A percentile compares a stretch with the other conserved stretches of the same genome.
These are phyloP conservation scores for Hyles euphorbiae DNA, from an alignment of 1,140 invertebrate genomes.

Conservation along the genomic window DNA sequence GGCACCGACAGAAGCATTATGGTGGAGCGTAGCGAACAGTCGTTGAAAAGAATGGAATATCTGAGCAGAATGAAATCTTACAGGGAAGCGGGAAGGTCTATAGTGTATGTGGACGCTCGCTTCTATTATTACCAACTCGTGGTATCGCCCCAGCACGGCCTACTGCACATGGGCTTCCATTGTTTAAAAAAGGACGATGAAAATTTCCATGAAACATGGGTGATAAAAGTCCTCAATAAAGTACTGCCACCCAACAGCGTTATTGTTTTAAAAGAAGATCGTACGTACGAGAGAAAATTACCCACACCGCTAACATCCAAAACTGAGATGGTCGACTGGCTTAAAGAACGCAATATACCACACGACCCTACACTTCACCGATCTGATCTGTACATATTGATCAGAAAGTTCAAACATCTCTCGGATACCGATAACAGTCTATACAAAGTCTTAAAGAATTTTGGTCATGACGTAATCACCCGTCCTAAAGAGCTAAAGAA, in stretches of 20 bases:
- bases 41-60: slow-evolving; percentile 6
- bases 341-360: slow-evolving; percentile 1
- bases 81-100: slow-evolving; percentile 1
- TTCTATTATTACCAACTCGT: too few species aligned
- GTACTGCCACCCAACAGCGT: too few species aligned
- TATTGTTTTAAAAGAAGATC: too few species aligned
- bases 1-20: slow-evolving; percentile 4
- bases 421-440: background rate
- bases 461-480: slow-evolving; percentile 6
- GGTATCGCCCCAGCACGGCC: too few species aligned
- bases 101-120: background rate
- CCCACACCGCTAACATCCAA: background rate
- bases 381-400: slow-evolving; percentile 4
- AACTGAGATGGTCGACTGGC: slow-evolving; percentile 5
- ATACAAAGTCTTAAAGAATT: background rate
- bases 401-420: slow-evolving; percentile 4
- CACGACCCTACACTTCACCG: background rate
- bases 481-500: background rate
- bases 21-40: slow-evolving; percentile 8
- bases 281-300: too few species aligned
- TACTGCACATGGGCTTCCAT: too few species aligned
- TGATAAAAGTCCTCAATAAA: too few species aligned
- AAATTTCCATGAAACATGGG: too few species aligned
- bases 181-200: too few species aligned
- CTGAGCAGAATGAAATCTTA: slow-evolving; percentile 4